Evolutionary conservation across 2,113 vertebrate species (phyloP).

Genomic region (Microcebus murinus): DNA sequence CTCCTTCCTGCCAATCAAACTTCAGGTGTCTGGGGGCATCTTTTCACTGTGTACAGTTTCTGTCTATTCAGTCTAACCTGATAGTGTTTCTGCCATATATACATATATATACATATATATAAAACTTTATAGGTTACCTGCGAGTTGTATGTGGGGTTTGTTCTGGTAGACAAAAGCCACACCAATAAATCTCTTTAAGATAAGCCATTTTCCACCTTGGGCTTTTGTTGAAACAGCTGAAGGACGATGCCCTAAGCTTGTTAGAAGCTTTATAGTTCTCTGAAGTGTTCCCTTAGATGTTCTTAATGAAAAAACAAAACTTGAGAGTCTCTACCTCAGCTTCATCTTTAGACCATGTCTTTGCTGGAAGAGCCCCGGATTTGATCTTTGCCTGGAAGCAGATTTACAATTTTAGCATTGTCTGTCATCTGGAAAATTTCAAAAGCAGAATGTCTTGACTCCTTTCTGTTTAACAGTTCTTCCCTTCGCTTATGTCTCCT

Average conservation of each 20-base stretch:
- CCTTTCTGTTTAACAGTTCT: neutral
- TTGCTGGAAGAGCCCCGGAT: no score
- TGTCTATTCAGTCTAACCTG: neutral
- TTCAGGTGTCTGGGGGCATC: neutral
- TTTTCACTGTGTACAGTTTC: neutral
- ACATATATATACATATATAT: no score
- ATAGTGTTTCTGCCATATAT: neutral
- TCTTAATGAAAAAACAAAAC: neutral
- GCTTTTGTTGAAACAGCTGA: neutral
- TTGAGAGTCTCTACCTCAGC: neutral
- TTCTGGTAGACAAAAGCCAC: neutral
- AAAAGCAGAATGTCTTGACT: neutral
- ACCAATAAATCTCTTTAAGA: neutral
- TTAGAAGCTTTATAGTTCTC: neutral
- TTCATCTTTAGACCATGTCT: neutral
- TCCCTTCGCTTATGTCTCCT: neutral
- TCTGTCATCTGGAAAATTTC: conserved; percentile 1
- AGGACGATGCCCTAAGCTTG: neutral
- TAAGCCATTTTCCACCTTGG: neutral
- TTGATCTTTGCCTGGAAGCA: no score
- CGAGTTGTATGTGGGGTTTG: neutral
- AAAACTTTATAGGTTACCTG: neutral
- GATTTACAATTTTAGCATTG: conserved; percentile 12
- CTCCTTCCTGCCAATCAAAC: neutral
- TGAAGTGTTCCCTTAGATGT: neutral